These are phyloP conservation scores for Hydrolagus colliei DNA, from an alignment of 2,797 vertebrate genomes.

Conservation along the genomic window DNA sequence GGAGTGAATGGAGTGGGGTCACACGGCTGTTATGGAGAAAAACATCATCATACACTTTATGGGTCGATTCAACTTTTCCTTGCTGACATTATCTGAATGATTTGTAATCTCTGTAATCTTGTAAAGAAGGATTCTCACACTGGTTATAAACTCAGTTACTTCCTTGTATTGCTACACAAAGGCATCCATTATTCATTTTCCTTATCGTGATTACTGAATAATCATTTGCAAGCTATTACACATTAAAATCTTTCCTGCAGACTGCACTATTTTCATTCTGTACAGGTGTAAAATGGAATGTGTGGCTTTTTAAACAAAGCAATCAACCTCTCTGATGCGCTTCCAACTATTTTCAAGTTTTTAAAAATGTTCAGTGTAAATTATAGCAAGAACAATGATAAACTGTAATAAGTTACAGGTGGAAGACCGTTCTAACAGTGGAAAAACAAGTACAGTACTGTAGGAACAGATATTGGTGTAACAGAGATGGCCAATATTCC, in stretches of 20 bases:
- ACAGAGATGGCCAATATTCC: no score
- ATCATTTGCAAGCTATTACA: not conserved
- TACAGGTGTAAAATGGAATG: not conserved
- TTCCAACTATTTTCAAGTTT: not conserved
- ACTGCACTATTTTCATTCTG: not conserved
- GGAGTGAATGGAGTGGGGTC: no score
- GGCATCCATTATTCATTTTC: not conserved
- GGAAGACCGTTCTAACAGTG: no score
- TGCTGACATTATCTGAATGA: no score
- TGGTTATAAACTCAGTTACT: slow-evolving; percentile 12
- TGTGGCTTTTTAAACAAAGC: not conserved
- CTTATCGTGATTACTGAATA: not conserved
- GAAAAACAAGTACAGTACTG: no score
- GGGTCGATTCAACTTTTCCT: no score
- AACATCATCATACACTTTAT: no score
- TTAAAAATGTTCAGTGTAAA: not conserved
- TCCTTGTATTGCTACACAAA: not conserved
- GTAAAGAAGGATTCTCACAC: not conserved
- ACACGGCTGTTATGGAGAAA: no score
- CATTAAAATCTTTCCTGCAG: not conserved
- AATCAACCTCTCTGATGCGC: not conserved
- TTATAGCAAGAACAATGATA: no score
- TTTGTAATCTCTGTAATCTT: no score
- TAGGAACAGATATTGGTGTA: no score
- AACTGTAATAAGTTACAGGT: no score